Base-by-base conservation (phyloP, 2,888 invertebrate genomes). In the Podotricha telesiphe region DNA sequence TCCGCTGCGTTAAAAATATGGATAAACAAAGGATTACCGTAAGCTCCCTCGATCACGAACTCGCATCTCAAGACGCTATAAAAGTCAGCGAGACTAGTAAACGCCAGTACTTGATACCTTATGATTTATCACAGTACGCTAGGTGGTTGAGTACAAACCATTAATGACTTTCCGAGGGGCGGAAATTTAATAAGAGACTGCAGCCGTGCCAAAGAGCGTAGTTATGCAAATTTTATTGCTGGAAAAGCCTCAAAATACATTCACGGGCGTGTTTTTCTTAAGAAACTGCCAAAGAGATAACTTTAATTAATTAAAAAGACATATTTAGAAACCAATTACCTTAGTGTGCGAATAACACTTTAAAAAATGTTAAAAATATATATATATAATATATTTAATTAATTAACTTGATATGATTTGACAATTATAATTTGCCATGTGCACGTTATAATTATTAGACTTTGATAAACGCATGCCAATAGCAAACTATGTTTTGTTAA, bases 171-270 rank as follows among this genome's bases (percentile, higher is more conserved):
- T 84, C 82, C 80, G 87, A 88, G 90, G 91, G 91, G 89, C 84
- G 84, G 91, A 92, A 92, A 92, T 92, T 92, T 92, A 92, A 92
- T 92, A 92, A 92, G 91, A 90, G 86, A 86, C 86, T 79, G 85
- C 83, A 84, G 81, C 84, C 79, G 86, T 83, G 89, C 86, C 85
- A 83, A 84, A 87, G 84, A 86, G 86, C 89, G 92, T 90, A 91
- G 89, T 92, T 92, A 92, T 92, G 92, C 89, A 91, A 92, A 91
- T 92, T 92, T 92, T 92, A 92, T 91, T 86, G 90, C 85, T 85
- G 82, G 82, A 79, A 86, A 88, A 89, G 84, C 90, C 88, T 86
- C 78, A 79, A 73, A 72, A 69, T 75, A 80, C 82, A 86, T 76
- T 79, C 76, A 88, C 83, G 83, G 81, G 62, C 15, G 7, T 56